Evolutionary conservation across 92 coral and sea anemone genomes (phyloP), one percentile per base, ranked within the genome.

Genomic region (Nematostella vectensis): DNA sequence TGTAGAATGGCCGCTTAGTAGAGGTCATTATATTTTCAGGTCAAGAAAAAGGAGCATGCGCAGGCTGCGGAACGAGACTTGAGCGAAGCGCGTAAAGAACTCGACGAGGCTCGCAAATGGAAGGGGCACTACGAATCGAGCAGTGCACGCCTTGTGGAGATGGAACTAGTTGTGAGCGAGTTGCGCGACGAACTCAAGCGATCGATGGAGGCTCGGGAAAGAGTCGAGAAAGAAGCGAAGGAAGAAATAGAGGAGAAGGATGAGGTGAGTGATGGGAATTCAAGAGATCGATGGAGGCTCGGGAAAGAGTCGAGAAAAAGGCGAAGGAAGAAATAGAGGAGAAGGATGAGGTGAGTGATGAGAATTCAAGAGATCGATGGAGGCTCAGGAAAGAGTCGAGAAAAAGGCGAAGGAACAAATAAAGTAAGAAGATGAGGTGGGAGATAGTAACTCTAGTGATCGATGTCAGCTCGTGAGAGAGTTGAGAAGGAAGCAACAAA

Each of bases 31-130:
- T 33, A 6, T 33, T 15, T 33, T 33, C 15, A 85, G 95, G 61
- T 71, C 1, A 85, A 80, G 59, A 80, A 67, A 57, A 71, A 78
- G 39, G 75, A 50, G 43, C 84, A 71, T 4, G 83, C 83, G 0
- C 62, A 66, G 10, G 74, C 44, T 11, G 74, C 82, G 1, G 70
- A 58, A 9, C 63, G 79, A 21, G 93, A 81, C 42, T 69, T 91
- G 51, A 83, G 71, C 15, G 70, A 83, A 25, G 71, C 76, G 27
- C 83, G 80, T 6, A 72, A 78, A 57, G 98, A 86, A 18, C 77
- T 91, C 38, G 96, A 91, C 12, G 85, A 80, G 0, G 91, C 98
- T 2, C 86, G 81, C 49, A 81, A 67, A 21, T 91, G 98, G 98
- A 87, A 87, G 58, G 68, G 68, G 18, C 84, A 80, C 48, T 91